Percentiles rank a stretch among this genome's conserved stretches.
phyloP scores from a whole-genome alignment of 2,113 vertebrate species.

The Prolemur simus region DNA sequence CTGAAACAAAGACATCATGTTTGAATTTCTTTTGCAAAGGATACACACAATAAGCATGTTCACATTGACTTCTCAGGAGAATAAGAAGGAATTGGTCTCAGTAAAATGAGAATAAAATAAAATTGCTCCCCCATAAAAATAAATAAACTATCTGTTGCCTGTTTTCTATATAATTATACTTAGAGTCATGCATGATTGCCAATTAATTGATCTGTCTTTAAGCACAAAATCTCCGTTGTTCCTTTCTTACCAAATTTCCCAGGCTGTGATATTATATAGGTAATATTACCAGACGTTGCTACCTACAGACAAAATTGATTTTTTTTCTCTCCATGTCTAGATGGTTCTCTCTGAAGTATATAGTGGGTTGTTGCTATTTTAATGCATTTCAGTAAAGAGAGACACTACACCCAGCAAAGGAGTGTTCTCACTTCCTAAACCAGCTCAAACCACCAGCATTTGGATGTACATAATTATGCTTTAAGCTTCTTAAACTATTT shows the following conservation, averaged over 20 bases:
- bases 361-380: background rate
- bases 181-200: background rate
- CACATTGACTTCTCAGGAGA: background rate
- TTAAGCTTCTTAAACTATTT: background rate
- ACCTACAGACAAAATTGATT: background rate
- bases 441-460: background rate
- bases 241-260: background rate
- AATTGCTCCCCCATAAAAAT: background rate
- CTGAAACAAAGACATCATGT: background rate
- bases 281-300: background rate
- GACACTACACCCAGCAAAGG: background rate
- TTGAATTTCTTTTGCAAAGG: background rate
- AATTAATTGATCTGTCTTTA: background rate
- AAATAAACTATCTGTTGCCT: background rate
- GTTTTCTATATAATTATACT: background rate
- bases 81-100: background rate
- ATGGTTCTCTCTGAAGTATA: background rate
- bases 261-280: background rate
- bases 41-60: rapidly evolving
- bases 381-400: background rate
- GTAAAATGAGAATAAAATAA: background rate
- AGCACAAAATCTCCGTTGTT: background rate
- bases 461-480: background rate
- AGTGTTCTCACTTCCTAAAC: background rate
- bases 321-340: background rate